Evolutionary conservation across 2,888 invertebrate species (phyloP).

Genomic region (Temnothorax rugatulus): DNA sequence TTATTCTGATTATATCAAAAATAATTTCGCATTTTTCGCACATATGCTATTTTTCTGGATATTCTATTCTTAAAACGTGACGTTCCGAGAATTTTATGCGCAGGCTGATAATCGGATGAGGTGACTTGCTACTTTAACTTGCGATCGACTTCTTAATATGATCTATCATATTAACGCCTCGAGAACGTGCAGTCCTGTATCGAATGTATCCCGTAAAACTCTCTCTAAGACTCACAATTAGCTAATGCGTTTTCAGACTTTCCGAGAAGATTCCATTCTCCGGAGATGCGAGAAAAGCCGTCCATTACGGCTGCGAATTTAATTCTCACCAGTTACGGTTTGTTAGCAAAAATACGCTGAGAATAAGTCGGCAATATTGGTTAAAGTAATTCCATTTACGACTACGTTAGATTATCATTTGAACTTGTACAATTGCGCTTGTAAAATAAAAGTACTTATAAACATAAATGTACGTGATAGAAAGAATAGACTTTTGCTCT

Average conservation of each 20-base stretch:
- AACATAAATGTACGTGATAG: neutral
- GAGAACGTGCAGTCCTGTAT: neutral
- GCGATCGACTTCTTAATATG: slow-evolving; percentile 3
- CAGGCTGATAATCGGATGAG: slow-evolving; percentile 4
- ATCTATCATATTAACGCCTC: slow-evolving; percentile 27
- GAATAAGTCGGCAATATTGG: neutral
- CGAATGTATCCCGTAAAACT: slow-evolving; percentile 16
- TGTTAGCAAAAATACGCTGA: slow-evolving; percentile 27
- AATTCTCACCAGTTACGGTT: slow-evolving; percentile 23
- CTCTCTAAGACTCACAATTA: slow-evolving; percentile 43
- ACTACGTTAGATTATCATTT: slow-evolving; percentile 1
- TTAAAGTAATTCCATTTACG: slow-evolving; percentile 1
- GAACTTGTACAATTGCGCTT: neutral
- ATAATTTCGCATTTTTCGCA: neutral
- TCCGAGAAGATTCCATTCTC: slow-evolving; percentile 6
- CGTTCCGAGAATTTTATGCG: slow-evolving; percentile 1
- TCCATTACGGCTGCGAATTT: slow-evolving; percentile 22
- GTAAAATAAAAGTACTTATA: slow-evolving; percentile 1
- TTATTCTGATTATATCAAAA: neutral
- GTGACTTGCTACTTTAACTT: neutral
- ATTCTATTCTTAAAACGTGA: slow-evolving; percentile 3
- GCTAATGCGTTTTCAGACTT: slow-evolving; percentile 42
- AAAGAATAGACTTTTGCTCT: neutral
- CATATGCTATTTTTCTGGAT: neutral
- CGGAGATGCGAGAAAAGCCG: slow-evolving; percentile 3